These are phyloP conservation scores for Ethmia dodecea DNA, from an alignment of 2,888 invertebrate species.

Conservation along the genomic window DNA sequence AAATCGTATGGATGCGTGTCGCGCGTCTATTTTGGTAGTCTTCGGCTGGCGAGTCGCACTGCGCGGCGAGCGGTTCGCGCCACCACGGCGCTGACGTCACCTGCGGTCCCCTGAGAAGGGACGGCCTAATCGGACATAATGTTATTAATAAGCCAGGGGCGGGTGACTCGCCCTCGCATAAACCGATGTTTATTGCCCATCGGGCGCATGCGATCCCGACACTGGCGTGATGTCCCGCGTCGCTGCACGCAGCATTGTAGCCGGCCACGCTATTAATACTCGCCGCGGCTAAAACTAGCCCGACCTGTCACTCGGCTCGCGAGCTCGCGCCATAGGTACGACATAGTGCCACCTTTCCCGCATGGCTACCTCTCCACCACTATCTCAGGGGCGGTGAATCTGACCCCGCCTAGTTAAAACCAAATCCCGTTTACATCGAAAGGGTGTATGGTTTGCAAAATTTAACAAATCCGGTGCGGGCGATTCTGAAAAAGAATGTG, in stretches of 20 bases:
- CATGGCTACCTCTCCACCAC: too few species aligned
- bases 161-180: conserved; percentile 44
- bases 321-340: conserved; percentile 1
- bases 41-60: conserved; percentile 69
- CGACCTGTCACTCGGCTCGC: conserved; percentile 11
- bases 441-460: too few species aligned
- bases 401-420: too few species aligned
- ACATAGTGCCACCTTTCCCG: neutral
- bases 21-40: conserved; percentile 75
- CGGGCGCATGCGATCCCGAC: conserved; percentile 33
- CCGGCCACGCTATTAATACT: conserved; percentile 29
- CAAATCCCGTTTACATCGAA: too few species aligned
- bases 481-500: too few species aligned
- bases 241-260: conserved; percentile 24
- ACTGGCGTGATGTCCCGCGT: conserved; percentile 5
- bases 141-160: conserved; percentile 54
- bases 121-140: conserved; percentile 46
- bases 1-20: conserved; percentile 58
- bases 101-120: conserved; percentile 38
- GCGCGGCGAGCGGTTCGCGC: conserved; percentile 12
- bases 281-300: conserved; percentile 22
- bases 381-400: too few species aligned
- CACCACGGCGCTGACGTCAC: conserved; percentile 47
- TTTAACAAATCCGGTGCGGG: too few species aligned
- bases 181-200: conserved; percentile 42